These are phyloP conservation scores for Callinectes sapidus DNA, from an alignment of 2,888 invertebrate species.

Conservation along the genomic window DNA sequence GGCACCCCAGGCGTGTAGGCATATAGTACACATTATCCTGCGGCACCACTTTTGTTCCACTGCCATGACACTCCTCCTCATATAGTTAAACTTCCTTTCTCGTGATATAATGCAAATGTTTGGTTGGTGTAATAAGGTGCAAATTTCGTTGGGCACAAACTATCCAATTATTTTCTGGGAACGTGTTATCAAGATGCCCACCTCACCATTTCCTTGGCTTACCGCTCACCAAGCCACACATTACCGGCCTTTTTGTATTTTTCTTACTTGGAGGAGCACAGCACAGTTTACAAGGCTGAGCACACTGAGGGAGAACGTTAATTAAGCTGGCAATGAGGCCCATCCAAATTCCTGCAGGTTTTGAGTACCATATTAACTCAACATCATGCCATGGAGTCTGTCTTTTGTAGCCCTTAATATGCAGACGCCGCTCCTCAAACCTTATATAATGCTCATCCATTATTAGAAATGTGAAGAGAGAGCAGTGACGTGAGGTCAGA, in stretches of 20 bases:
- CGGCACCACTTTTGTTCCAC: neutral
- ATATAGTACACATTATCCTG: neutral
- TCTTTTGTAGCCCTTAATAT: neutral
- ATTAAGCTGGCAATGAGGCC: neutral
- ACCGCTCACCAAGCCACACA: neutral
- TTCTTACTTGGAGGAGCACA: neutral
- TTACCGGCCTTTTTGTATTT: neutral
- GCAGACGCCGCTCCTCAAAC: neutral
- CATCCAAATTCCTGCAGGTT: neutral
- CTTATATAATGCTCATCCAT: neutral
- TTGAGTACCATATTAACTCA: neutral
- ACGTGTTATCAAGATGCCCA: neutral
- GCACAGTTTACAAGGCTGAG: neutral
- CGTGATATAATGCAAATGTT: neutral
- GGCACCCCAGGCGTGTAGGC: neutral
- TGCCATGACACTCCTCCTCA: neutral
- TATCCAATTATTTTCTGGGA: neutral
- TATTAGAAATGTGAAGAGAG: neutral
- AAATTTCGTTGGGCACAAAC: neutral
- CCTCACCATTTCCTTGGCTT: neutral
- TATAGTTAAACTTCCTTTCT: neutral
- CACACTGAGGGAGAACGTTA: neutral
- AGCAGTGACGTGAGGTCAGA: no score
- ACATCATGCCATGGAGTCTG: neutral
- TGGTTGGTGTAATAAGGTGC: neutral